Evolutionary conservation across 1,140 invertebrate species (phyloP).

Genomic region (Pemphigus obesinymphae): DNA sequence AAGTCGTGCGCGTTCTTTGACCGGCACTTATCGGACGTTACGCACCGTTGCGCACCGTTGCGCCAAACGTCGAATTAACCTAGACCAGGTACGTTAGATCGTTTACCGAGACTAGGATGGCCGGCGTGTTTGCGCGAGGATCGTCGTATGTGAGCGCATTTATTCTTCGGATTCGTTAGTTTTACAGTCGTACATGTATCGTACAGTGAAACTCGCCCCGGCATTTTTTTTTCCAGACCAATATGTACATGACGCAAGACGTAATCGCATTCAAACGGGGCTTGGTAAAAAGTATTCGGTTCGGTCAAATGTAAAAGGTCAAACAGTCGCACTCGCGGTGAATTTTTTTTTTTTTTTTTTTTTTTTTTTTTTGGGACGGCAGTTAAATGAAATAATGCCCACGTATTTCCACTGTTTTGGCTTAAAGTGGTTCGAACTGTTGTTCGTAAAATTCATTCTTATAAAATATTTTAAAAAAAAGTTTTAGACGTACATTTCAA

Average conservation of each 20-base stretch:
- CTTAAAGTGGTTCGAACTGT: too few species aligned
- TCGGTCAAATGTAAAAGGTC: too few species aligned
- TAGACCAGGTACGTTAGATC: background rate
- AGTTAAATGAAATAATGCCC: too few species aligned
- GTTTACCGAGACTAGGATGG: background rate
- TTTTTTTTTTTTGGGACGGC: too few species aligned
- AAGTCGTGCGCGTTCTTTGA: constrained; percentile 20
- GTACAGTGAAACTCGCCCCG: too few species aligned
- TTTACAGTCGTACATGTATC: too few species aligned
- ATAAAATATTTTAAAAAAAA: too few species aligned
- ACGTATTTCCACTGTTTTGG: too few species aligned
- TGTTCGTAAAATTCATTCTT: too few species aligned
- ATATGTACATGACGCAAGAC: background rate
- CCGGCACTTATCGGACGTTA: constrained; percentile 21
- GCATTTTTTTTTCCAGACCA: background rate
- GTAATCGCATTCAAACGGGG: background rate
- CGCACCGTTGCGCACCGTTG: constrained; percentile 15
- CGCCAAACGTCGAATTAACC: background rate
- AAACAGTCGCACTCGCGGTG: too few species aligned
- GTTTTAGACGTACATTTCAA: too few species aligned
- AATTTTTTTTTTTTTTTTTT: too few species aligned
- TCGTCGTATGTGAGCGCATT: background rate
- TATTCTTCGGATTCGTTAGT: background rate
- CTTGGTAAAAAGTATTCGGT: background rate
- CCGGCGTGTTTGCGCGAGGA: background rate